These are phyloP conservation scores for Chalcis sispes DNA, from an alignment of 2,888 invertebrate genomes.

Conservation along the genomic window DNA sequence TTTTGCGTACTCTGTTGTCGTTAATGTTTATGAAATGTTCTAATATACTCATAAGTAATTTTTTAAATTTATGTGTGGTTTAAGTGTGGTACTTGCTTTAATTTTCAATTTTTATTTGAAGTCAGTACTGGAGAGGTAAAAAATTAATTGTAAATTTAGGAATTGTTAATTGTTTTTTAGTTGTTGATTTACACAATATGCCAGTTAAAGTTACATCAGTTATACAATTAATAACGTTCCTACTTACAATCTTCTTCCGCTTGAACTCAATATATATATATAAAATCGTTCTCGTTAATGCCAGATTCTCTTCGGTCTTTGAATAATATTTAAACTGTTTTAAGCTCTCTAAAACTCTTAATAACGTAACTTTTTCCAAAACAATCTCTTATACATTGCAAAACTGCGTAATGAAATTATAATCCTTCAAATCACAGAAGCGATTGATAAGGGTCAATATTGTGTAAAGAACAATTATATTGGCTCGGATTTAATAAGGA, in stretches of 20 bases:
- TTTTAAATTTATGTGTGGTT: conserved; percentile 17
- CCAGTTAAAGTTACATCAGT: conserved; percentile 13
- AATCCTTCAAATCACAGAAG: conserved; percentile 13
- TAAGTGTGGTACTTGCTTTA: conserved; percentile 14
- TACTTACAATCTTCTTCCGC: conserved; percentile 40
- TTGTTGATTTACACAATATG: conserved; percentile 20
- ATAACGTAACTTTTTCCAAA: conserved; percentile 23
- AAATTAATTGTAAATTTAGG: conserved; percentile 21
- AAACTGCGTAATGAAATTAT: conserved; percentile 20
- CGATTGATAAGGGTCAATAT: conserved; percentile 16
- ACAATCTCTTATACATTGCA: conserved; percentile 29
- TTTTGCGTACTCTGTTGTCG: conserved; percentile 28
- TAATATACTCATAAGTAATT: conserved; percentile 36
- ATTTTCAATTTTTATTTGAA: conserved; percentile 1
- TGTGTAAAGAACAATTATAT: conserved; percentile 12
- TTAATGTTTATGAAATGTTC: conserved; percentile 32
- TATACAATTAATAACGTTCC: conserved; percentile 20
- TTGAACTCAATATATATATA: conserved; percentile 20
- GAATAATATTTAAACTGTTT: conserved; percentile 12
- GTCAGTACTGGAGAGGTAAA: conserved; percentile 6
- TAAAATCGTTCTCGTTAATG: conserved; percentile 26
- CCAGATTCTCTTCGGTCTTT: conserved; percentile 23
- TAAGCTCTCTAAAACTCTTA: conserved; percentile 21
- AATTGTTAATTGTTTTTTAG: conserved; percentile 18
- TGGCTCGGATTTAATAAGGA: conserved; percentile 10